Conservation (phyloP, 1,140 invertebrate species). For the Eupeodes corollae region DNA sequence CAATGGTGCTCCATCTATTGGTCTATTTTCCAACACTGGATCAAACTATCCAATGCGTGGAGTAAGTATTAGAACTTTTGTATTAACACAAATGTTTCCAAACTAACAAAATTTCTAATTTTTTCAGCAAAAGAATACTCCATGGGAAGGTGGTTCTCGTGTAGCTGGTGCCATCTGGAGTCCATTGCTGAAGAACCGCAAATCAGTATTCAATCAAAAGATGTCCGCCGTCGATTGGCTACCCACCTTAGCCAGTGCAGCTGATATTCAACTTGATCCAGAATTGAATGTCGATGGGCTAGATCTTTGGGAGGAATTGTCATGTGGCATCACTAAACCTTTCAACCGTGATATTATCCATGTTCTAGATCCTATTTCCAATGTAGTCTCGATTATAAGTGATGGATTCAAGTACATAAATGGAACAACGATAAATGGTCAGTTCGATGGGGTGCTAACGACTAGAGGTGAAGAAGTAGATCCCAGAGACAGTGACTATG, state of each 20-base stretch:
- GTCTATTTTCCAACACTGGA: slow-evolving; percentile 60
- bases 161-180: slow-evolving; percentile 71
- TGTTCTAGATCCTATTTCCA: slow-evolving; percentile 55
- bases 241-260: slow-evolving; percentile 61
- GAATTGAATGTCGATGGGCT: slow-evolving; percentile 50
- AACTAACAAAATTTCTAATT: background rate
- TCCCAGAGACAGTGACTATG: slow-evolving; percentile 33
- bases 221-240: slow-evolving; percentile 81
- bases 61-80: slow-evolving; percentile 36
- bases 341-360: slow-evolving; percentile 52
- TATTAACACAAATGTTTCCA: background rate
- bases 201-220: slow-evolving; percentile 56
- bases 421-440: slow-evolving; percentile 42
- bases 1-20: slow-evolving; percentile 64
- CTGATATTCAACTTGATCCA: slow-evolving; percentile 37
- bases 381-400: slow-evolving; percentile 48
- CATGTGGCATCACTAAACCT: background rate
- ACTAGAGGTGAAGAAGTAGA: slow-evolving; percentile 17
- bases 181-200: slow-evolving; percentile 41
- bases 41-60: slow-evolving; percentile 82
- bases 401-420: slow-evolving; percentile 65
- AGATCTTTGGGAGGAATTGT: slow-evolving; percentile 55
- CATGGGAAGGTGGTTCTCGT: slow-evolving; percentile 77
- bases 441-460: slow-evolving; percentile 41
- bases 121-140: slow-evolving; percentile 53